Evolutionary conservation across 2,888 invertebrate genomes (phyloP).

Genomic region (Andrena marginata): DNA sequence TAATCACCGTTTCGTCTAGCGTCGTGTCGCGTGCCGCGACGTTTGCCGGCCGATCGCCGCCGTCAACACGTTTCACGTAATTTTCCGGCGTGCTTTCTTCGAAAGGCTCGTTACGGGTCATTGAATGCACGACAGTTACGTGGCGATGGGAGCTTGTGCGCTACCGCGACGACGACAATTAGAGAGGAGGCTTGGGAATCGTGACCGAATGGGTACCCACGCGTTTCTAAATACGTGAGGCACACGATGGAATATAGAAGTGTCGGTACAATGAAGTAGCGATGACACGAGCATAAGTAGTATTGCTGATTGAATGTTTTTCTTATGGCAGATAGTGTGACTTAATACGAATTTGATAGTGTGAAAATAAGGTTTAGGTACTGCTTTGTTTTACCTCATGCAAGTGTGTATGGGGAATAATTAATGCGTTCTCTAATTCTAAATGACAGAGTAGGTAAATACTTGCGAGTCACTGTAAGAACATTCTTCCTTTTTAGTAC

Average conservation of each 20-base stretch:
- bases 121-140: slow-evolving; percentile 50
- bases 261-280: neutral
- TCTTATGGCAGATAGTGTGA: no score
- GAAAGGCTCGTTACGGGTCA: slow-evolving; percentile 62
- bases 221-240: neutral
- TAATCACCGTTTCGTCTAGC: slow-evolving; percentile 73
- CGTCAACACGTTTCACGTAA: slow-evolving; percentile 61
- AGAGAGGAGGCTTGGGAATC: slow-evolving; percentile 33
- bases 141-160: slow-evolving; percentile 25
- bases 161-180: slow-evolving; percentile 39
- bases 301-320: no score
- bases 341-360: no score
- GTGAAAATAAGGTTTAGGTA: no score
- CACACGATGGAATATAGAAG: no score
- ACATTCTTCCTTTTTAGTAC: no score
- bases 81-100: slow-evolving; percentile 61
- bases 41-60: slow-evolving; percentile 58
- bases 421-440: no score
- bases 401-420: no score
- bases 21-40: slow-evolving; percentile 78
- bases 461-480: no score
- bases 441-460: no score
- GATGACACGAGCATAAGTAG: no score
- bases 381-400: no score
- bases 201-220: slow-evolving; percentile 14